A percentile compares a stretch with the other conserved stretches of the same genome.
Conservation (phyloP, 2,888 invertebrate species). For the Rhogogaster chlorosoma region DNA sequence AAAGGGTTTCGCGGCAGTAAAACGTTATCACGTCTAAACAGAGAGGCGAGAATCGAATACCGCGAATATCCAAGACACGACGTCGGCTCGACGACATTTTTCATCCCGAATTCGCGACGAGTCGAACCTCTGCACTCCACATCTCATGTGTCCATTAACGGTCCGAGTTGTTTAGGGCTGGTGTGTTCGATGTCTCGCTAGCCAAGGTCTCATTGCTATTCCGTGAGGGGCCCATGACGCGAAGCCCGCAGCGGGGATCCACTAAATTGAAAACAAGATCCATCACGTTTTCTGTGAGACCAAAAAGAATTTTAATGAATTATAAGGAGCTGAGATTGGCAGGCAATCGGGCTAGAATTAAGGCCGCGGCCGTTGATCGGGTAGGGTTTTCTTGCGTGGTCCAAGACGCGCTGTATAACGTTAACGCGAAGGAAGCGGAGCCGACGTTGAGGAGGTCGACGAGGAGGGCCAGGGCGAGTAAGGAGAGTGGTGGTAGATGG, state of each 20-base stretch:
- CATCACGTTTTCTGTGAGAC: slow-evolving; percentile 76
- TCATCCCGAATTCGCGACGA: neutral
- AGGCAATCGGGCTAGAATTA: slow-evolving; percentile 66
- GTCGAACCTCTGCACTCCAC: neutral
- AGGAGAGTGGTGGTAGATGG: slow-evolving; percentile 57
- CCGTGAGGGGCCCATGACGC: slow-evolving; percentile 65
- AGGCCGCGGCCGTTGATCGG: slow-evolving; percentile 59
- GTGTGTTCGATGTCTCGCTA: neutral
- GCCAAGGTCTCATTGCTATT: slow-evolving; percentile 72
- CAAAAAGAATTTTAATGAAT: slow-evolving; percentile 77
- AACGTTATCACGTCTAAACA: neutral
- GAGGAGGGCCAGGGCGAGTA: slow-evolving; percentile 68
- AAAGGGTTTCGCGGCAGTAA: slow-evolving; percentile 60
- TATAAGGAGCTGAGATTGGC: slow-evolving; percentile 72
- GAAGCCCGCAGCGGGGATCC: slow-evolving; percentile 73
- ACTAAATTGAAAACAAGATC: slow-evolving; percentile 77
- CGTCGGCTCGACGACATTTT: neutral
- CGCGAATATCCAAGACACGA: neutral
- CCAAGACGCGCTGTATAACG: slow-evolving; percentile 52
- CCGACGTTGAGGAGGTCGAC: slow-evolving; percentile 65
- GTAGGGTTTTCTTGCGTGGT: slow-evolving; percentile 30
- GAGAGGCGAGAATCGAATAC: neutral
- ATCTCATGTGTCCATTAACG: neutral
- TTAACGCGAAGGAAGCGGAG: slow-evolving; percentile 58
- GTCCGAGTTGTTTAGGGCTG: neutral